Evolutionary conservation across 2,888 invertebrate genomes (phyloP), one percentile per base, ranked within the genome.

Genomic region (Lycophotia porphyrea): DNA sequence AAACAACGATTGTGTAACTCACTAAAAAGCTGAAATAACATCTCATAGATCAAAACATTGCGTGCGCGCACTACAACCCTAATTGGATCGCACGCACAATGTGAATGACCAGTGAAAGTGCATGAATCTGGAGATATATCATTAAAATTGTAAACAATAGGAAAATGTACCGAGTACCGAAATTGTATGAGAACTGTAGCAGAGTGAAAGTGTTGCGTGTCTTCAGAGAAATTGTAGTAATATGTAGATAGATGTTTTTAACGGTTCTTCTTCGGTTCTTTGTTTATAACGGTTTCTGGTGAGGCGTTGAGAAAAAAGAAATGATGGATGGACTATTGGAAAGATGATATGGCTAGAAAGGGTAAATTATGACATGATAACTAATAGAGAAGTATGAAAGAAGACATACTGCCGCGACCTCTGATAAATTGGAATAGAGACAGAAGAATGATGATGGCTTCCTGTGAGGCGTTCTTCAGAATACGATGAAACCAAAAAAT

Each of bases 91-190:
- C 67, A 82, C 78, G 73, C 78, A 69, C 63, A 49, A 63, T 73
- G 70, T 24, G 52, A 74, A 74, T 52, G 76, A 74, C 58, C 58
- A 84, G 86, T 74, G 86, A 86, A 86, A 86, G 86, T 80, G 73
- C 77, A 71, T 64, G 70, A 80, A 77, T 88, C 84, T 47, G 80
- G 71, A 71, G 67, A 74, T 81, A 74, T 79, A 70, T 70, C 63
- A 85, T 75, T 80, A 66, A 58, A 42, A 65, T 44, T 71, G 55
- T 64, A 65, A 84, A 86, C 87, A 88, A 86, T 86, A 63, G 88
- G 39, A 80, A 81, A 73, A 71, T 69, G 13, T 60, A 36, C 36
- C 31, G 5, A 44, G 44, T 36, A 42, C 77, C 85, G 27, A 76
- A 82, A 82, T 72, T 76, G n/a, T 74, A 69, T 81, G 67, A 47